Base-by-base conservation (phyloP, 2,113 vertebrate species). In the Grallaria varia region DNA sequence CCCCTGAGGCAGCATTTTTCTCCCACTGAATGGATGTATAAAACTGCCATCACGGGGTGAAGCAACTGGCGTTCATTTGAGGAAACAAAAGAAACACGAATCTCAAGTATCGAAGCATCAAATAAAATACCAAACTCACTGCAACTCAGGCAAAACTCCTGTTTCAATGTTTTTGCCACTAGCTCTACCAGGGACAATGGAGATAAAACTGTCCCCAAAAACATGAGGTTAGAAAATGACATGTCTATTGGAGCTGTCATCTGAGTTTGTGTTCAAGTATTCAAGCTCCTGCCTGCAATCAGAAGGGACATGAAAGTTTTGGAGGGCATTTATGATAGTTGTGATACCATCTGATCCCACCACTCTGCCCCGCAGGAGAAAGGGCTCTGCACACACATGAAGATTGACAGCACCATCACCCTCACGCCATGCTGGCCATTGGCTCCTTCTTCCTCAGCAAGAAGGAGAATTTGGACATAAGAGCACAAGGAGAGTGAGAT, bases 381-480 rank as follows among this genome's bases (percentile, higher is more conserved):
- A 71, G 50, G 39, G 45, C 55, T 74, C 37, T 66, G 50, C 66
- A 19, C 16, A 4, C 16, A 39, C 0, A 0, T 12, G 60, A 9
- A 21, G 30, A 31, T 3, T 2, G 30, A 11, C 53, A 74, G 50
- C 24, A 18, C 37, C 5, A 0, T 56, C 82, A 82, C n/a, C n/a
- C 3, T 30, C 0, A 0, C 20, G 17, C n/a, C 39, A 10, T 1
- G 1, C 17, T n/a, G 42, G 52, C 25, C 52, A 11, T 13, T 44
- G 64, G 35, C 16, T 69, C 21, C 39, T 67, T 44, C 52, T 76
- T 50, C 12, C 47, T 68, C 15, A 35, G 30, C 25, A 83, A 37
- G 66, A 71, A n/a, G 30, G 15, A 39, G 3, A n/a, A 9, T 30
- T 6, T 66, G 24, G 63, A 52, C 9, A 14, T 0, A 52, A 18